These are phyloP conservation scores for Trichonephila clavata DNA, from an alignment of 1,140 invertebrate species.

Conservation along the genomic window DNA sequence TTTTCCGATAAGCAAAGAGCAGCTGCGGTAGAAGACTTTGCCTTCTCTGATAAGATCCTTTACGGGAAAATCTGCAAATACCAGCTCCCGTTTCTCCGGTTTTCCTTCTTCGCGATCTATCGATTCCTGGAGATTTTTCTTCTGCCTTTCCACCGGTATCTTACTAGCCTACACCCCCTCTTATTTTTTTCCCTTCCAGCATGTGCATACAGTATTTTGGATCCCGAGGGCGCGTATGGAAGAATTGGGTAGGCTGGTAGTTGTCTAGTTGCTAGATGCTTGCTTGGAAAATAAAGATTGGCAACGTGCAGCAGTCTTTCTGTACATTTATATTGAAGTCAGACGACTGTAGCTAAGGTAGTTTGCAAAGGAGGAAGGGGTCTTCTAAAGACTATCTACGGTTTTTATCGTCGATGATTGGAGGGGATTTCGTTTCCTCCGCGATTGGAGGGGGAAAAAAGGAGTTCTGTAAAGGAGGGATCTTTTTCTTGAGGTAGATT, in stretches of 20 bases:
- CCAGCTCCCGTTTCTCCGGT: slow-evolving; percentile 44
- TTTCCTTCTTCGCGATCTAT: slow-evolving; percentile 30
- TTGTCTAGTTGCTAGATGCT: slow-evolving; percentile 1
- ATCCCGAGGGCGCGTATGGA: slow-evolving; percentile 37
- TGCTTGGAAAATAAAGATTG: slow-evolving; percentile 20
- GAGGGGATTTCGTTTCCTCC: slow-evolving; percentile 32
- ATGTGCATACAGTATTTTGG: slow-evolving; percentile 40
- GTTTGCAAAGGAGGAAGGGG: not conserved
- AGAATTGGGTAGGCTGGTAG: slow-evolving; percentile 11
- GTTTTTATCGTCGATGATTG: slow-evolving; percentile 26
- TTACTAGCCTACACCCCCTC: not conserved
- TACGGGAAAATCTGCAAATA: slow-evolving; percentile 53
- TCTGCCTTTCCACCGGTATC: slow-evolving; percentile 19
- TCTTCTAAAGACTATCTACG: slow-evolving; percentile 11
- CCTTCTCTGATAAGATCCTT: slow-evolving; percentile 47
- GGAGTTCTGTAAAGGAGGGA: not conserved
- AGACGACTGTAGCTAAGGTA: not conserved
- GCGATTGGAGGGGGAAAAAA: too few relatives aligned
- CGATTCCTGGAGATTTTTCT: slow-evolving; percentile 42
- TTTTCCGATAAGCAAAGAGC: slow-evolving; percentile 72
- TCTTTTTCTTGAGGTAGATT: not conserved
- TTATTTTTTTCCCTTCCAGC: not conserved
- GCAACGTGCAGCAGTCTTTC: not conserved
- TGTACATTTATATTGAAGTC: not conserved
- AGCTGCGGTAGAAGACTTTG: slow-evolving; percentile 55